A percentile compares a stretch with the other conserved stretches of the same genome.
phyloP scores from a whole-genome alignment of 2,888 invertebrate species.

The Himalopsyche anomala region DNA sequence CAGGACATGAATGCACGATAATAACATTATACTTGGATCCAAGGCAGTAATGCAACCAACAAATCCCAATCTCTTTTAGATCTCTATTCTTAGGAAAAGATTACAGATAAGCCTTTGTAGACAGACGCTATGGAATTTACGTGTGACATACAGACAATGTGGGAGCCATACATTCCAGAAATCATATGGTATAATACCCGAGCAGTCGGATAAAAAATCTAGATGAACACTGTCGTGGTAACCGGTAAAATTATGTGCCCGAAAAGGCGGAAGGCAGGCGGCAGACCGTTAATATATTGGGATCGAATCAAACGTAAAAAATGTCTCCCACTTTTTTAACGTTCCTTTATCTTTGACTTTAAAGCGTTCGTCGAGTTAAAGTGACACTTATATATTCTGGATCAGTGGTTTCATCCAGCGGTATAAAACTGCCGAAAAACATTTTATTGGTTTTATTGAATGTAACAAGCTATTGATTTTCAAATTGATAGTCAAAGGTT shows the following conservation, averaged over 20 bases:
- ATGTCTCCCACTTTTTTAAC: slow-evolving; percentile 38
- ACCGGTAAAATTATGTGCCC: slow-evolving; percentile 35
- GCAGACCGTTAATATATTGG: slow-evolving; percentile 53
- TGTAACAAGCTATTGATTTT: too few species aligned
- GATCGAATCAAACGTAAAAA: slow-evolving; percentile 52
- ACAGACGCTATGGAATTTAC: slow-evolving; percentile 49
- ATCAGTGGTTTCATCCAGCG: slow-evolving; percentile 28
- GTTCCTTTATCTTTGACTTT: slow-evolving; percentile 42
- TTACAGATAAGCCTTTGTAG: slow-evolving; percentile 55
- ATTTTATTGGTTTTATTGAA: not conserved
- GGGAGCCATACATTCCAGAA: slow-evolving; percentile 31
- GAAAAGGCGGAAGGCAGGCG: slow-evolving; percentile 51
- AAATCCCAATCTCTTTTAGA: slow-evolving; percentile 38
- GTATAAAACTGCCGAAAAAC: not conserved
- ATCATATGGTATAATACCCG: slow-evolving; percentile 39
- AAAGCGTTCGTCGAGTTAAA: slow-evolving; percentile 49
- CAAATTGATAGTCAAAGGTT: too few species aligned
- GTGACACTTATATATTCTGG: slow-evolving; percentile 52
- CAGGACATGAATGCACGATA: not conserved
- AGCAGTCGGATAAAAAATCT: not conserved
- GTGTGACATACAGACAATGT: slow-evolving; percentile 53
- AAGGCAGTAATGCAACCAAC: slow-evolving; percentile 24
- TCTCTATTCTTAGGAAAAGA: slow-evolving; percentile 47
- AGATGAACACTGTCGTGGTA: slow-evolving; percentile 6
- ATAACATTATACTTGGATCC: not conserved